These are phyloP conservation scores for Bombyx mori DNA, from an alignment of 1,140 invertebrate genomes.

Conservation along the genomic window ASM3026992v2 NC_085124.1:9043001-9043500, in stretches of 20 bases:
- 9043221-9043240: slow-evolving; percentile 40
- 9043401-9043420: too few relatives aligned
- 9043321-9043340: slow-evolving; percentile 34
- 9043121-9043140: slow-evolving; percentile 28
- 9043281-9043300: slow-evolving; percentile 32
- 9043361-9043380: too few relatives aligned
- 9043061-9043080: too few relatives aligned
- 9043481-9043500: too few relatives aligned
- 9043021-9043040: too few relatives aligned
- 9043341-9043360: slow-evolving; percentile 42
- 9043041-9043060: too few relatives aligned
- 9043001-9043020: too few relatives aligned
- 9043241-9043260: slow-evolving; percentile 43
- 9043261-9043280: slow-evolving; percentile 39
- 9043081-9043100: slow-evolving; percentile 11
- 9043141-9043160: slow-evolving; percentile 45
- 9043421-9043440: too few relatives aligned
- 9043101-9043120: slow-evolving; percentile 27
- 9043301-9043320: slow-evolving; percentile 43
- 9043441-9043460: too few relatives aligned
- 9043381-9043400: too few relatives aligned
- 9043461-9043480: too few relatives aligned
- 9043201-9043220: slow-evolving; percentile 29
- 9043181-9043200: slow-evolving; percentile 49
- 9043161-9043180: slow-evolving; percentile 33